phyloP scores from a whole-genome alignment of 1,140 invertebrate genomes.

The Metopolophium dirhodum region DNA sequence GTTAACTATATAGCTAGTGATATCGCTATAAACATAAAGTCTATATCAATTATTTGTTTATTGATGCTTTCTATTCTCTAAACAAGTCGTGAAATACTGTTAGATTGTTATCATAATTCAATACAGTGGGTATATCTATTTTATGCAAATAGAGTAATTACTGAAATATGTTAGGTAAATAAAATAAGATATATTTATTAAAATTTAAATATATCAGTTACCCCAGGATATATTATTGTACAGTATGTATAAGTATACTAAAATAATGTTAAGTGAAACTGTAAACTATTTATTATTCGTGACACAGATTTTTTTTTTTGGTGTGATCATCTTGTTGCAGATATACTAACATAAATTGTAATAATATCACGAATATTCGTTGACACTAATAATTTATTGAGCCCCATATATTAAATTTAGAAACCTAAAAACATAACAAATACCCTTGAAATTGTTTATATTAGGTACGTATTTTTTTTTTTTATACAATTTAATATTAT shows the following conservation, averaged over 20 bases:
- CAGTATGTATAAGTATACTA: background rate
- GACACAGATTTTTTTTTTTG: background rate
- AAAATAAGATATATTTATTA: background rate
- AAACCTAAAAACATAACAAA: background rate
- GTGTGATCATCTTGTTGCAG: background rate
- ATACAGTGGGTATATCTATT: background rate
- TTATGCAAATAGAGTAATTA: background rate
- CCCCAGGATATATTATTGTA: background rate
- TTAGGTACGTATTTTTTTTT: background rate
- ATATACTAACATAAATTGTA: background rate
- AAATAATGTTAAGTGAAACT: background rate
- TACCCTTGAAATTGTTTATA: background rate
- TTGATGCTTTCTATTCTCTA: background rate
- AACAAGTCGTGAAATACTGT: background rate
- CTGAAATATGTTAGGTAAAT: background rate
- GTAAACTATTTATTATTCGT: background rate
- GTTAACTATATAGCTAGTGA: background rate
- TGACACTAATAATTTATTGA: background rate
- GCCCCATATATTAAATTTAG: no score
- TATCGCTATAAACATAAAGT: background rate
- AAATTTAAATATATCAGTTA: background rate
- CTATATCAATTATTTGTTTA: background rate
- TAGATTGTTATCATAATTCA: background rate
- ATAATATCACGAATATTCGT: background rate
- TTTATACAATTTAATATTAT: no score